Percentiles rank a stretch among this genome's conserved stretches.
phyloP scores from a whole-genome alignment of 2,113 vertebrate genomes.

The Natator depressus region DNA sequence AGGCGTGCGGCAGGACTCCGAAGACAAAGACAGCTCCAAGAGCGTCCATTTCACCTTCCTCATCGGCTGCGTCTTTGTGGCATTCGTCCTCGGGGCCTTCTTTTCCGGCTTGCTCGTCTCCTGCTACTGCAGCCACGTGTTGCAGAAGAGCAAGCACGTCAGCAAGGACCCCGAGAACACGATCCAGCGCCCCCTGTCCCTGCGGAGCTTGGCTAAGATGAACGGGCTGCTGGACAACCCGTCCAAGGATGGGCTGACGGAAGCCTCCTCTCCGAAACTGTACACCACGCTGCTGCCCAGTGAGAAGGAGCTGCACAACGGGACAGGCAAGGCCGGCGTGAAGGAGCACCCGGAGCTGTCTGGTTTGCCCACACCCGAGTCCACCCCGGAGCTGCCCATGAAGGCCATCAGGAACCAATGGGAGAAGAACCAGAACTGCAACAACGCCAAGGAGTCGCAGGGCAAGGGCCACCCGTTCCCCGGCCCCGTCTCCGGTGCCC shows the following conservation, averaged over 20 bases:
- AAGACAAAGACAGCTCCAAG: slow-evolving; percentile 79
- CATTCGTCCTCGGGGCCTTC: slow-evolving; percentile 89
- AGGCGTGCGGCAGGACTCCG: slow-evolving; percentile 84
- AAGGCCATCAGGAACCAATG: slow-evolving; percentile 87
- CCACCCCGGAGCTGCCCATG: slow-evolving; percentile 89
- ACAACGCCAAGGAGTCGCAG: slow-evolving; percentile 84
- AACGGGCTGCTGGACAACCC: slow-evolving; percentile 86
- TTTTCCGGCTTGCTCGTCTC: slow-evolving; percentile 90
- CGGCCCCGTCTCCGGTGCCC: slow-evolving; percentile 76
- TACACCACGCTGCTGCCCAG: slow-evolving; percentile 87
- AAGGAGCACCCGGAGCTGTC: slow-evolving; percentile 86
- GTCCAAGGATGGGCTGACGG: slow-evolving; percentile 83
- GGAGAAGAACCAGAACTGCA: slow-evolving; percentile 92
- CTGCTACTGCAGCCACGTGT: slow-evolving; percentile 88
- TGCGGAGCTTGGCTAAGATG: slow-evolving; percentile 89
- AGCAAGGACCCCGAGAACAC: slow-evolving; percentile 86
- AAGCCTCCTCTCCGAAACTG: slow-evolving; percentile 78
- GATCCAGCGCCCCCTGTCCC: slow-evolving; percentile 87
- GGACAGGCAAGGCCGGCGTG: slow-evolving; percentile 48
- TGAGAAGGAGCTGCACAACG: slow-evolving; percentile 76
- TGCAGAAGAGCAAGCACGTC: slow-evolving; percentile 80
- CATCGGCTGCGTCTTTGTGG: slow-evolving; percentile 86
- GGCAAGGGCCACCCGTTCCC: slow-evolving; percentile 74
- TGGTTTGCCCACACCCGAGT: slow-evolving; percentile 90
- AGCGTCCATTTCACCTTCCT: slow-evolving; percentile 88